Evolutionary conservation across 2,888 invertebrate species (phyloP).

Genomic region (Coleophora flavipennella): DNA sequence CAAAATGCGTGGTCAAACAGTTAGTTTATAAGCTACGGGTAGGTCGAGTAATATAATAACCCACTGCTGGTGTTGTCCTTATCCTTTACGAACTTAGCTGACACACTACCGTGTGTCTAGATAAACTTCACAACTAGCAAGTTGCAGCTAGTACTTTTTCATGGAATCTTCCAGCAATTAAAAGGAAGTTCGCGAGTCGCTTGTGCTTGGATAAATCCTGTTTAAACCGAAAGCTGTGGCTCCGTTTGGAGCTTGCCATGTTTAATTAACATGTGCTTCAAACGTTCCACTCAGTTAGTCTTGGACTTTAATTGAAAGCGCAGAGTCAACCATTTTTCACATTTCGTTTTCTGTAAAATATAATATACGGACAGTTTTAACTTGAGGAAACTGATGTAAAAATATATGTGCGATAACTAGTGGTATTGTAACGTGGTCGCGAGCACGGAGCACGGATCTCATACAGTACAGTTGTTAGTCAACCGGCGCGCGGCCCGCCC

Average conservation of each 20-base stretch:
- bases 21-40: no score
- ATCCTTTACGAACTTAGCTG: no score
- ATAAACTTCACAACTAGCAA: not conserved
- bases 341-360: no score
- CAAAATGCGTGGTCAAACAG: no score
- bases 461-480: constrained; percentile 49
- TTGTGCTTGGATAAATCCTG: constrained; percentile 59
- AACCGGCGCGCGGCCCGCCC: constrained; percentile 49
- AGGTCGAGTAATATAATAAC: no score
- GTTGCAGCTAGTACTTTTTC: not conserved
- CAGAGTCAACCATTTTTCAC: constrained; percentile 14
- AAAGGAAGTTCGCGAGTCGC: constrained; percentile 13
- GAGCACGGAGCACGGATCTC: constrained; percentile 23
- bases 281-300: constrained; percentile 39
- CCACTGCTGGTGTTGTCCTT: no score
- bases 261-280: constrained; percentile 50
- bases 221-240: constrained; percentile 52
- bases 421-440: constrained; percentile 15
- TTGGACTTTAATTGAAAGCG: constrained; percentile 26
- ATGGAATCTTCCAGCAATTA: not conserved
- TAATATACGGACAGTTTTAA: no score
- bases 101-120: no score
- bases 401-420: no score
- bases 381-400: no score
- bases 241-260: constrained; percentile 40